phyloP scores from a whole-genome alignment of 2,888 invertebrate species.

The Tenthredo mesomela region DNA sequence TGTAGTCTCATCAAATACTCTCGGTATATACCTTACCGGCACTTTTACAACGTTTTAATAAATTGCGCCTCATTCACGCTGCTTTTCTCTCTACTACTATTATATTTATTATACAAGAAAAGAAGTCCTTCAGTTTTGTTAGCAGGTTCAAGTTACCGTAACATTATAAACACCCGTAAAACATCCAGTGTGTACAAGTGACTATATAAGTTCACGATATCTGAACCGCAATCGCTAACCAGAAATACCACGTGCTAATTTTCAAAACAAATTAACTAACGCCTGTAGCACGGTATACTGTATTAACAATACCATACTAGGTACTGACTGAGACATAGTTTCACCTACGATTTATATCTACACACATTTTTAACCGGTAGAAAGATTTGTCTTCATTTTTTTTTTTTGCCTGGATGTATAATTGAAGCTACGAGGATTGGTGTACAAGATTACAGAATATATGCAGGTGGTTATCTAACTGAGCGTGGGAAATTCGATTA shows the following conservation, averaged over 20 bases:
- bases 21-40: neutral
- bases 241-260: neutral
- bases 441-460: too few species aligned
- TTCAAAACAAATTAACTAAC: neutral
- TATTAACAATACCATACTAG: neutral
- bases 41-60: neutral
- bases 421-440: too few species aligned
- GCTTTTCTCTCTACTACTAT: neutral
- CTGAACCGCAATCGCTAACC: neutral
- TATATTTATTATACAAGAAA: neutral
- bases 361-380: neutral
- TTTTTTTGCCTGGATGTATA: neutral
- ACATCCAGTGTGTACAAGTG: neutral
- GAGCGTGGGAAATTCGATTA: neutral
- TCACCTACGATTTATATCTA: neutral
- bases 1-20: too few species aligned
- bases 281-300: neutral
- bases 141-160: neutral
- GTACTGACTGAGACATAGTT: neutral
- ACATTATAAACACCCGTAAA: neutral
- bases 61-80: neutral
- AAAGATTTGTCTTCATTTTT: neutral
- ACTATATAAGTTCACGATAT: neutral
- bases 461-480: too few species aligned
- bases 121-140: slow-evolving; percentile 12